Base-by-base conservation (phyloP, 2,888 invertebrate species). In the Gnatocerus cornutus region DNA sequence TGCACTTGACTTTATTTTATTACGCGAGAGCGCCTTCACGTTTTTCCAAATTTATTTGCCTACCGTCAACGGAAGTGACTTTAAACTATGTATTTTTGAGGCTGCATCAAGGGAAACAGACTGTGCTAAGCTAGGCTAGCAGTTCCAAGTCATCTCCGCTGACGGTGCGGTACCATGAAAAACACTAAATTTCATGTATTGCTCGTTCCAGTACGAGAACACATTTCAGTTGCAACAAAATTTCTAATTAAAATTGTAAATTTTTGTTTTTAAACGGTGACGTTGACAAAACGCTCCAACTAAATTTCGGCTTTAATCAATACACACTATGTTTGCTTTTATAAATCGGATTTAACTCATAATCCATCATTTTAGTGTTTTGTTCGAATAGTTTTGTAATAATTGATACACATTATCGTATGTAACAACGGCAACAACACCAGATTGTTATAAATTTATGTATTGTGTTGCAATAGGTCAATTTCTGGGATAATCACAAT, bases 361-460 rank as follows among this genome's bases (percentile, higher is more conserved):
- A 33, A 33, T 33, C 33, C 33, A 9, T 33, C 33, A 33, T 33
- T 33, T n/a, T 33, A 33, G 9, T n/a, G 6, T 33, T 33, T 33
- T 33, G 33, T 33, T 33, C 21, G 33, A 7, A 33, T 6, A 33
- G 33, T 33, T 33, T 33, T 33, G 33, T 33, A 33, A 33, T 6
- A 33, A 33, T 33, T 33, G 33, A 7, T 33, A 1, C 2, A 33
- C 6, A 33, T 9, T 33, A 33, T 33, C n/a, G 6, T 33, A 7
- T 7, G 6, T n/a, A 33, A 21, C 21, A 1, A 33, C 33, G n/a
- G 9, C 1, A 33, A 33, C 33, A 33, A 33, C 7, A 33, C 9
- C 33, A n/a, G 33, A 33, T 33, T n/a, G 33, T 33, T 33, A 33
- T 33, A n/a, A 33, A 33, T 33, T 33, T 33, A 33, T 33, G 33